Percentiles rank a stretch among this genome's conserved stretches.
Evolutionary conservation across 1,140 invertebrate genomes (phyloP).

Genomic region (Papilio helenus): DNA sequence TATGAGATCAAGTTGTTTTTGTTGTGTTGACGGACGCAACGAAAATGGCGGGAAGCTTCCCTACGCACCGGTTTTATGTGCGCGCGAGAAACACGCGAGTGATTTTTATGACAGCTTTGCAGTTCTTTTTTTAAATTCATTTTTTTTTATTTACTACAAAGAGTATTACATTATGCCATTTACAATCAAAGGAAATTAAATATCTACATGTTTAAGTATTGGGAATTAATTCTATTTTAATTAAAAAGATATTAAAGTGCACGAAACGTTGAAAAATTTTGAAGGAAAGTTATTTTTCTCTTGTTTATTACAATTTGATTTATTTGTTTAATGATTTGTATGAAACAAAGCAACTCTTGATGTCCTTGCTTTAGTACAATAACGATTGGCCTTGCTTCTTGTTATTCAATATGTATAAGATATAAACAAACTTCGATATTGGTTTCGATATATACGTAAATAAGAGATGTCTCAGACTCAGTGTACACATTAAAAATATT

Average conservation of each 20-base stretch:
- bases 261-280: too few species aligned
- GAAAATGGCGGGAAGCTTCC: conserved; percentile 5
- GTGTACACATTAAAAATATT: too few species aligned
- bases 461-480: too few species aligned
- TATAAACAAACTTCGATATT: too few species aligned
- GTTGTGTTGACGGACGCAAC: conserved; percentile 21
- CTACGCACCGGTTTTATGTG: neutral
- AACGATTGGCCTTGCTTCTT: neutral
- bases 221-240: too few species aligned
- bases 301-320: too few species aligned
- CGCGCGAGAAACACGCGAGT: neutral
- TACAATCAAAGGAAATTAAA: neutral
- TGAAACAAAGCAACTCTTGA: neutral
- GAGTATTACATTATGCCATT: neutral
- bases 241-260: too few species aligned
- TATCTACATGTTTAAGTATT: too few species aligned
- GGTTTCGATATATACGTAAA: too few species aligned
- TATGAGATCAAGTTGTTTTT: conserved; percentile 20
- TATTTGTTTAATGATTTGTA: neutral
- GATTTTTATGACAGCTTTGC: neutral
- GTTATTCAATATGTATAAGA: neutral
- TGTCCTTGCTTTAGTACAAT: neutral
- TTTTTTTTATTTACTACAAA: neutral
- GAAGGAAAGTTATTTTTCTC: too few species aligned
- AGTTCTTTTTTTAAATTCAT: neutral